These are phyloP conservation scores for Zaprionus inermis DNA, from an alignment of 1,140 invertebrate species.

Conservation along the genomic window DNA sequence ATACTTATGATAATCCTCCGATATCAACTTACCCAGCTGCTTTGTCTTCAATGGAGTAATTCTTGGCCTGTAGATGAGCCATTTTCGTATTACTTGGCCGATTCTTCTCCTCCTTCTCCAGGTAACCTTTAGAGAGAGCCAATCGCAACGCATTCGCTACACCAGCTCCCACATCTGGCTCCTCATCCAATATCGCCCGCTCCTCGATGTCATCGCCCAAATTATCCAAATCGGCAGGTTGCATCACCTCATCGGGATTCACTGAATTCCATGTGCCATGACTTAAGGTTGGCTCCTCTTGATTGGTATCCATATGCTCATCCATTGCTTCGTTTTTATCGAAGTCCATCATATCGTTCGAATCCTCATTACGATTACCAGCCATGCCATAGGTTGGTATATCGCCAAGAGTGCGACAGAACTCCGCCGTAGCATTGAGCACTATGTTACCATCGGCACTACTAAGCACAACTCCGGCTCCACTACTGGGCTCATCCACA, in stretches of 20 bases:
- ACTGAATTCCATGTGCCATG: slow-evolving; percentile 85
- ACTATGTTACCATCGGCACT: slow-evolving; percentile 87
- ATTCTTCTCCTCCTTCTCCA: slow-evolving; percentile 92
- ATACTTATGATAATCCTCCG: not conserved
- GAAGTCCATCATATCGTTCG: slow-evolving; percentile 90
- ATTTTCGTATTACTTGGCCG: slow-evolving; percentile 89
- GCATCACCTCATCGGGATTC: slow-evolving; percentile 84
- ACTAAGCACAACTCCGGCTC: slow-evolving; percentile 27
- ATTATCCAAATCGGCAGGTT: slow-evolving; percentile 75
- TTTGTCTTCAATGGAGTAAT: slow-evolving; percentile 99
- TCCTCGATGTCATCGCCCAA: slow-evolving; percentile 85
- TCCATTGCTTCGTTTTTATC: slow-evolving; percentile 62
- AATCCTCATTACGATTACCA: slow-evolving; percentile 93
- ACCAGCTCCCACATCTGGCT: slow-evolving; percentile 96
- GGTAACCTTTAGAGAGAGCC: slow-evolving; percentile 97
- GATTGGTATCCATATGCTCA: slow-evolving; percentile 62
- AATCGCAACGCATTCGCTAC: slow-evolving; percentile 96
- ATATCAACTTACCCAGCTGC: slow-evolving; percentile 88
- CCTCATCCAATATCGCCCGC: slow-evolving; percentile 94
- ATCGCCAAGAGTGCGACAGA: slow-evolving; percentile 97
- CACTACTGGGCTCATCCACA: slow-evolving; percentile 61
- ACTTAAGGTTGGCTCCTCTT: slow-evolving; percentile 54
- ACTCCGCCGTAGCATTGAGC: slow-evolving; percentile 97
- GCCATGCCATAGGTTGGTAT: slow-evolving; percentile 96
- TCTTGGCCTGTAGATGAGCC: slow-evolving; percentile 92